Evolutionary conservation across 2,888 invertebrate species (phyloP).

Genomic region (Frankliniella intonsa): DNA sequence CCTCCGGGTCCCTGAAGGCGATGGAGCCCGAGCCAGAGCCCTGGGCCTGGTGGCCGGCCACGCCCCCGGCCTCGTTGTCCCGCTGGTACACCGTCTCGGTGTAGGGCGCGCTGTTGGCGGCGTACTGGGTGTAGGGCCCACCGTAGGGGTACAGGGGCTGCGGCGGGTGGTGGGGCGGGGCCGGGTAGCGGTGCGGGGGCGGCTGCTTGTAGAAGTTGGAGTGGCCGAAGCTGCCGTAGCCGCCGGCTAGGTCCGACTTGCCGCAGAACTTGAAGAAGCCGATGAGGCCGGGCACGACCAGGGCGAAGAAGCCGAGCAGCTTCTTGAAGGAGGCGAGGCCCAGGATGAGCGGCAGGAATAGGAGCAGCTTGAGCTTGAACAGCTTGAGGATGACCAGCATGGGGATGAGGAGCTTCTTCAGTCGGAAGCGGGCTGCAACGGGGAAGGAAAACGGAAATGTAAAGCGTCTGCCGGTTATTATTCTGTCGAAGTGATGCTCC

Average conservation of each 20-base stretch:
- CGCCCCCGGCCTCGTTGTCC: neutral
- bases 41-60: neutral
- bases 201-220: constrained; percentile 48
- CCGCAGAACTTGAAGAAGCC: constrained; percentile 77
- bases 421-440: constrained; percentile 65
- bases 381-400: constrained; percentile 74
- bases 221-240: constrained; percentile 48
- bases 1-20: neutral
- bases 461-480: neutral
- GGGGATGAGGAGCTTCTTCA: constrained; percentile 78
- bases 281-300: constrained; percentile 73
- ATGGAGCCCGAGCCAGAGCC: neutral
- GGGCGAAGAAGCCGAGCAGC: constrained; percentile 72
- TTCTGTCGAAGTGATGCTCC: too few species aligned
- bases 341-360: constrained; percentile 76
- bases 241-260: constrained; percentile 46
- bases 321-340: constrained; percentile 82
- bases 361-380: constrained; percentile 74
- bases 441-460: neutral
- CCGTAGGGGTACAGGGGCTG: neutral
- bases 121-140: constrained; percentile 1
- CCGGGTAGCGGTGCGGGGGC: constrained; percentile 46
- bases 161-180: neutral
- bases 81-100: constrained; percentile 8
- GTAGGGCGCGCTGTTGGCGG: neutral